These are phyloP conservation scores for Hypsibius dujardini DNA, from an alignment of 1,140 invertebrate genomes.

Conservation along the genomic window DNA sequence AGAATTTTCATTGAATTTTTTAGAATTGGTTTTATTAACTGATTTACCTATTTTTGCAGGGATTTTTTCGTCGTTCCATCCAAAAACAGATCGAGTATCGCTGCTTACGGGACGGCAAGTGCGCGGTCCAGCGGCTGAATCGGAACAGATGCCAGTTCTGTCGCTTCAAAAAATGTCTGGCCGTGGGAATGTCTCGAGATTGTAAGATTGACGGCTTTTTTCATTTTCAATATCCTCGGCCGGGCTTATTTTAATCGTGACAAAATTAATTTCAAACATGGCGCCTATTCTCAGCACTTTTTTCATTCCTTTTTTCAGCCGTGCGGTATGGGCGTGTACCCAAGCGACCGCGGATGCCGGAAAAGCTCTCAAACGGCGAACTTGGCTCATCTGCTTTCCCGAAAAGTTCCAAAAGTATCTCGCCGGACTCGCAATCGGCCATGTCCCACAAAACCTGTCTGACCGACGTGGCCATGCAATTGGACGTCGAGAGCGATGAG, in stretches of 20 bases:
- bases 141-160: constrained; percentile 94
- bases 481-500: constrained; percentile 34
- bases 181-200: constrained; percentile 92
- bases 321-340: constrained; percentile 86
- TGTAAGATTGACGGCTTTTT: constrained; percentile 46
- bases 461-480: constrained; percentile 19
- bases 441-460: background rate
- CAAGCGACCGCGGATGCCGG: constrained; percentile 66
- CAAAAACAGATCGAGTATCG: constrained; percentile 96
- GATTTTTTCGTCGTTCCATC: constrained; percentile 59
- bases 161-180: constrained; percentile 91
- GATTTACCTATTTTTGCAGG: constrained; percentile 33
- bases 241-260: constrained; percentile 17
- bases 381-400: no score
- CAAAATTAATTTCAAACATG: constrained; percentile 16
- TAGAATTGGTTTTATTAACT: background rate
- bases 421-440: constrained; percentile 7
- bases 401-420: constrained; percentile 17
- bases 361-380: constrained; percentile 30
- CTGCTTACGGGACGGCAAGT: constrained; percentile 86
- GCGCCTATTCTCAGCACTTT: constrained; percentile 23
- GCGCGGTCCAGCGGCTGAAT: constrained; percentile 83
- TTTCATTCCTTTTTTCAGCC: constrained; percentile 42
- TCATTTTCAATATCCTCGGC: background rate
- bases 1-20: no score